phyloP scores from a whole-genome alignment of 2,888 invertebrate genomes.

The Aethes cnicana region DNA sequence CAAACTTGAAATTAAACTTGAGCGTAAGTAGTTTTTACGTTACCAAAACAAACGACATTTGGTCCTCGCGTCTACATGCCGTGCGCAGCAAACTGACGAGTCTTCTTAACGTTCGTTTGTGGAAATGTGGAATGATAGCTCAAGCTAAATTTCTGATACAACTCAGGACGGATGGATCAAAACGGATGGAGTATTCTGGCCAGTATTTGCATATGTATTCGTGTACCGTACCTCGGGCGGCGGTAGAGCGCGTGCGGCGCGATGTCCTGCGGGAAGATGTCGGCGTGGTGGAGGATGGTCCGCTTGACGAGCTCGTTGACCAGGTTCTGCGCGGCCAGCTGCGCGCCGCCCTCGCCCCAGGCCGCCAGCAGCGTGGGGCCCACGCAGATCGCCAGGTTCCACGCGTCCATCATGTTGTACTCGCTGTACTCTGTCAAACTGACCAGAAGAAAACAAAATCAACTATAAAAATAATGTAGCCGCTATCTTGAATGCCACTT shows the following conservation, averaged over 20 bases:
- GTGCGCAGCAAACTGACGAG: too few species aligned
- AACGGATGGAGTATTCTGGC: too few species aligned
- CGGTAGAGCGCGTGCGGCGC: constrained; percentile 90
- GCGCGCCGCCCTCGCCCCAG: constrained; percentile 91
- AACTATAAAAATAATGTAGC: constrained; percentile 84
- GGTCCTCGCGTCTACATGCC: too few species aligned
- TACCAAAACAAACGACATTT: too few species aligned
- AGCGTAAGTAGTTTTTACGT: too few species aligned
- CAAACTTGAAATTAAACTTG: too few species aligned
- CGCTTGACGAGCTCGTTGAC: constrained; percentile 98
- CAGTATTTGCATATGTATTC: too few species aligned
- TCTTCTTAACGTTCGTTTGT: too few species aligned
- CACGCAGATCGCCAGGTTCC: constrained; percentile 98
- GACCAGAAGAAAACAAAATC: constrained; percentile 39
- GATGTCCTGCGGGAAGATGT: constrained; percentile 90
- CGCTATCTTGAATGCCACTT: constrained; percentile 47
- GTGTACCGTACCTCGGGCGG: constrained; percentile 37
- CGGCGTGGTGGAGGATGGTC: constrained; percentile 93
- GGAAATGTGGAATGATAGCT: too few species aligned
- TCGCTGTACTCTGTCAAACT: constrained; percentile 95
- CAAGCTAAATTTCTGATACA: too few species aligned
- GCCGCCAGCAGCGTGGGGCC: constrained; percentile 98
- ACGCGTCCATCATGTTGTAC: constrained; percentile 99
- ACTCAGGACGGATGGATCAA: too few species aligned
- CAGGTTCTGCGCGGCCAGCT: constrained; percentile 93